Conservation (phyloP, 2,888 invertebrate genomes). For the Synergus umbraculus region DNA sequence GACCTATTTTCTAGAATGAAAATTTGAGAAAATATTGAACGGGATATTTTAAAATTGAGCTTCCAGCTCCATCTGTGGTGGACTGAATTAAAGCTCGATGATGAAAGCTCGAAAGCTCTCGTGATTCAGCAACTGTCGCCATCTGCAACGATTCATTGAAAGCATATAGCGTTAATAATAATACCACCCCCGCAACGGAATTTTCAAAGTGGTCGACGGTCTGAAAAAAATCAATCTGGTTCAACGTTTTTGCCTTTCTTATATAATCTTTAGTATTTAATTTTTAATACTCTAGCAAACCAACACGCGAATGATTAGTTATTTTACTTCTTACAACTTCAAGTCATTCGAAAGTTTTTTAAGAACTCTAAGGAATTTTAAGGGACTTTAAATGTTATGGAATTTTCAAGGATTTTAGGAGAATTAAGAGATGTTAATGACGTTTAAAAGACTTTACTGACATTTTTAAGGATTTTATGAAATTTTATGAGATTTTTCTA, state of each 20-base stretch:
- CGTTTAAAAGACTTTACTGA: no score
- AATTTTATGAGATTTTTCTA: no score
- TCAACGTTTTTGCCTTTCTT: neutral
- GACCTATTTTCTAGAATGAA: neutral
- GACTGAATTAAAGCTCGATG: neutral
- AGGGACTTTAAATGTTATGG: no score
- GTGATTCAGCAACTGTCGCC: neutral
- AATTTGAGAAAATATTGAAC: neutral
- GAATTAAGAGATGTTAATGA: no score
- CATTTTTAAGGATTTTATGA: no score
- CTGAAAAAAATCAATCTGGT: neutral
- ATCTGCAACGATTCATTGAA: slow-evolving; percentile 6
- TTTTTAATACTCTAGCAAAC: neutral
- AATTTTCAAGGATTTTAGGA: no score
- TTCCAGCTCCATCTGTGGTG: slow-evolving; percentile 29
- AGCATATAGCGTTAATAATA: neutral
- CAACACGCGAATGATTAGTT: no score
- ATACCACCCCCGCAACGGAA: neutral
- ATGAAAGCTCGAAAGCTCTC: slow-evolving; percentile 27
- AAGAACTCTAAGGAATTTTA: no score
- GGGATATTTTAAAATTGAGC: neutral
- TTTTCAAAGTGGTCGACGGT: neutral
- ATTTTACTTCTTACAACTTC: no score
- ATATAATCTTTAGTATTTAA: neutral
- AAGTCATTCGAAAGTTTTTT: no score